Evolutionary conservation across 2,888 invertebrate species (phyloP).

Genomic region (Chrysolina americana): DNA sequence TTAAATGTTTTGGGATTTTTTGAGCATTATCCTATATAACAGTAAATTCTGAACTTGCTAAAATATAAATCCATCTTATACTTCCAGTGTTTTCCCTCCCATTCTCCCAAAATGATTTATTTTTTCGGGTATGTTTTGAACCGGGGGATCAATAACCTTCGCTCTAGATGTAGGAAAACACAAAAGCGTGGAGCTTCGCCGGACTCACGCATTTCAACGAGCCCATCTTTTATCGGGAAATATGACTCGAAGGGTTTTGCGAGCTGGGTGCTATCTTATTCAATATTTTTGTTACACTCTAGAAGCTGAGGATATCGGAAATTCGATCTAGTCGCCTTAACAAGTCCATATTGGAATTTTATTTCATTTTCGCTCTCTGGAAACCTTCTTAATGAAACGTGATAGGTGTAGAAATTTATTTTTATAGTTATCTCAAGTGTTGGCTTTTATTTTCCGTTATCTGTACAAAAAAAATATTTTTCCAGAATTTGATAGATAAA

Average conservation of each 20-base stretch:
- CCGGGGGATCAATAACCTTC: conserved; percentile 8
- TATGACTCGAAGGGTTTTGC: conserved; percentile 10
- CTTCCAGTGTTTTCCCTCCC: background rate
- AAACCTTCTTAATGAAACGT: background rate
- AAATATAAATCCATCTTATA: no score
- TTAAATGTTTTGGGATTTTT: no score
- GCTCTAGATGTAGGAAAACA: background rate
- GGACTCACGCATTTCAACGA: conserved; percentile 2
- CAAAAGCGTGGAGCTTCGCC: background rate
- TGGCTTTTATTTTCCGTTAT: background rate
- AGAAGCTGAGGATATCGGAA: conserved; percentile 2
- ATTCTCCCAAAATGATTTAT: background rate
- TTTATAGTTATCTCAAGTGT: background rate
- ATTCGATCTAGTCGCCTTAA: conserved; percentile 6
- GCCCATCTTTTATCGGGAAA: conserved; percentile 9
- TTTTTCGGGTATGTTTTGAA: conserved; percentile 9
- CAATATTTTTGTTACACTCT: conserved; percentile 14
- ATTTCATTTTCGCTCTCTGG: background rate
- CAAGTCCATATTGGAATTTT: conserved; percentile 14
- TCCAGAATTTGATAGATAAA: no score
- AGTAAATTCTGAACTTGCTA: no score
- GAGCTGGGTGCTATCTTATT: conserved; percentile 10
- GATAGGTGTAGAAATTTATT: background rate
- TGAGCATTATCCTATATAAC: no score
- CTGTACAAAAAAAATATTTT: no score